phyloP scores from a whole-genome alignment of 1,140 invertebrate genomes.

The Leptinotarsa lineolata region DNA sequence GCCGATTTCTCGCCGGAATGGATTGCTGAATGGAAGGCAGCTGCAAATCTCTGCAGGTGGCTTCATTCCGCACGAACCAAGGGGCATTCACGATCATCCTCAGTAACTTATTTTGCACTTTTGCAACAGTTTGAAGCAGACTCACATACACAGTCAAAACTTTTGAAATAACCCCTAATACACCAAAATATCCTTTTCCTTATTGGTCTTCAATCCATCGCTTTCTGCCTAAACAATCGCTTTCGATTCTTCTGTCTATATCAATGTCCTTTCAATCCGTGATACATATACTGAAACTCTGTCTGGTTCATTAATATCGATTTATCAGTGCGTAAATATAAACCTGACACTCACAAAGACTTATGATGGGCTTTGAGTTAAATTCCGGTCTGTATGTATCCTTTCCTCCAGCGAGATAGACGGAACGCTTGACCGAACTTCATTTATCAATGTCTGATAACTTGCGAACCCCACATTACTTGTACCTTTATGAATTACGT shows the following conservation, averaged over 20 bases:
- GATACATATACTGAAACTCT: neutral
- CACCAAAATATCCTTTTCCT: too few relatives aligned
- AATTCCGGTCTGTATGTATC: slow-evolving; percentile 30
- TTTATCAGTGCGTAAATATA: slow-evolving; percentile 33
- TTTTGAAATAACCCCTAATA: too few relatives aligned
- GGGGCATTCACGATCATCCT: too few relatives aligned
- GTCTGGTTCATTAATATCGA: slow-evolving; percentile 31
- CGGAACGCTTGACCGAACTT: slow-evolving; percentile 27
- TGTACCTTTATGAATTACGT: slow-evolving; percentile 22
- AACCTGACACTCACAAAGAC: slow-evolving; percentile 35
- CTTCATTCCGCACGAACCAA: too few relatives aligned
- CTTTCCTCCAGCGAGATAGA: slow-evolving; percentile 28
- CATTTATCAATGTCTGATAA: slow-evolving; percentile 41
- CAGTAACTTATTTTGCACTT: too few relatives aligned
- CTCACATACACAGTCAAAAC: too few relatives aligned
- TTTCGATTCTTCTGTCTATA: neutral
- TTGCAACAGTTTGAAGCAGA: too few relatives aligned
- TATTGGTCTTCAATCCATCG: neutral
- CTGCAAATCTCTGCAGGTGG: too few relatives aligned
- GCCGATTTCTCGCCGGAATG: too few relatives aligned
- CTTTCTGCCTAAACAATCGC: neutral
- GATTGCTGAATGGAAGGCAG: too few relatives aligned
- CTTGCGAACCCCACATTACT: slow-evolving; percentile 33
- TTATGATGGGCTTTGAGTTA: slow-evolving; percentile 32
- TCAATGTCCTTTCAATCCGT: neutral